Conservation (phyloP, 2,888 invertebrate species). For the Eudemis profundana region DNA sequence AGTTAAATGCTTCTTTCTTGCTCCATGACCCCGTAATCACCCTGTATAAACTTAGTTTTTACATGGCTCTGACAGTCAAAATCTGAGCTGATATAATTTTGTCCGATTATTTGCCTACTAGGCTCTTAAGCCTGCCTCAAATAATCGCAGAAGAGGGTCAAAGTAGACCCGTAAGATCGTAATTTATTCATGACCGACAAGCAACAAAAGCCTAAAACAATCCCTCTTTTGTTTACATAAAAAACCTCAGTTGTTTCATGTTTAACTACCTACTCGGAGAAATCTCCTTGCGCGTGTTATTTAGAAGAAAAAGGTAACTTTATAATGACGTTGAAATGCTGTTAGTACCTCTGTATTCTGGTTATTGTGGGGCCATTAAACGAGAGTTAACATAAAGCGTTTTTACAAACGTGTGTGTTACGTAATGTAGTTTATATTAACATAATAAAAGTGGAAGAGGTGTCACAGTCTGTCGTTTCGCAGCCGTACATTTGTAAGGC, state of each 20-base stretch:
- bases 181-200: conserved; percentile 2
- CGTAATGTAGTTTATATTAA: conserved; percentile 37
- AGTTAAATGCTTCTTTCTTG: too few species aligned
- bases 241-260: neutral
- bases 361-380: neutral
- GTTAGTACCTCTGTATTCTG: neutral
- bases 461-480: conserved; percentile 3
- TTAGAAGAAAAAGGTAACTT: neutral
- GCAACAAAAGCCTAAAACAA: conserved; percentile 23
- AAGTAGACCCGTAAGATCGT: neutral
- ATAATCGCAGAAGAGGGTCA: too few species aligned
- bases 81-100: too few species aligned
- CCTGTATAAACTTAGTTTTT: too few species aligned
- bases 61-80: too few species aligned
- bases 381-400: conserved; percentile 20
- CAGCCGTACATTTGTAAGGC: neutral
- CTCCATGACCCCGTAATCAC: too few species aligned
- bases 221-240: conserved; percentile 4
- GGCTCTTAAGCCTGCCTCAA: too few species aligned
- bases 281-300: too few species aligned
- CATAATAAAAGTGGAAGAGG: conserved; percentile 17
- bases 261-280: conserved; percentile 5
- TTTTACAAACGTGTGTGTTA: conserved; percentile 16
- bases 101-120: too few species aligned
- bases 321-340: neutral